phyloP scores from a whole-genome alignment of 2,113 vertebrate genomes.

The Myiagra hebetior region DNA sequence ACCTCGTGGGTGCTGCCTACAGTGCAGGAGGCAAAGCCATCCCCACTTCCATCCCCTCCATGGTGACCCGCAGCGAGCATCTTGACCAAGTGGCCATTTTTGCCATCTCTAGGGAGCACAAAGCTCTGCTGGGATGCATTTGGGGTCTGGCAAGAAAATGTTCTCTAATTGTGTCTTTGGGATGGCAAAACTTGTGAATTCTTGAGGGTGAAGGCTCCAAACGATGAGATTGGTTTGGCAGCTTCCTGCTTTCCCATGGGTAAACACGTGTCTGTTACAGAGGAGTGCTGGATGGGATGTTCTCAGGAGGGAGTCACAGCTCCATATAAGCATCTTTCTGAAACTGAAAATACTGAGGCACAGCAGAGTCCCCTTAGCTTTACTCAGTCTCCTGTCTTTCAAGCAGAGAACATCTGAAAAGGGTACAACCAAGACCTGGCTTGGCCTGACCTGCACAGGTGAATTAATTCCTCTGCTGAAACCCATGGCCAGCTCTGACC shows the following conservation, averaged over 20 bases:
- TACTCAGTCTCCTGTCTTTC: not conserved
- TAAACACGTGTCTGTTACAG: not conserved
- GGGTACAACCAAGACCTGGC: not conserved
- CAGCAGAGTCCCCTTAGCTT: not conserved
- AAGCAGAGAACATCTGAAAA: not conserved
- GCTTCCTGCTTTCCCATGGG: not conserved
- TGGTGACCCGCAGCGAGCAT: not conserved
- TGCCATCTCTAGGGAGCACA: fast-evolving
- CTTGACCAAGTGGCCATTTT: not conserved
- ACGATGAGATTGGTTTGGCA: fast-evolving
- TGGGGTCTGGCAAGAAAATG: not conserved
- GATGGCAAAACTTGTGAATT: not conserved
- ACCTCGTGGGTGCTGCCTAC: slow-evolving; percentile 37
- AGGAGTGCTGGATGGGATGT: not conserved
- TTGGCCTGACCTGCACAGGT: not conserved
- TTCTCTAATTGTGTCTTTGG: not conserved
- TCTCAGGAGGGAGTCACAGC: not conserved
- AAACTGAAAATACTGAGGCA: not conserved
- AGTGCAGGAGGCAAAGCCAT: not conserved
- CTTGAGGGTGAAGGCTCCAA: not conserved
- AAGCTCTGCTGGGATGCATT: not conserved
- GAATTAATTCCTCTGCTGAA: not conserved
- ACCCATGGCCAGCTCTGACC: not conserved
- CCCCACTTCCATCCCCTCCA: not conserved
- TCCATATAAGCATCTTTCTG: not conserved